A percentile compares a stretch with the other conserved stretches of the same genome.
These are phyloP conservation scores for Ia io DNA, from an alignment of 2,113 vertebrate species.

Conservation along the genomic window DNA sequence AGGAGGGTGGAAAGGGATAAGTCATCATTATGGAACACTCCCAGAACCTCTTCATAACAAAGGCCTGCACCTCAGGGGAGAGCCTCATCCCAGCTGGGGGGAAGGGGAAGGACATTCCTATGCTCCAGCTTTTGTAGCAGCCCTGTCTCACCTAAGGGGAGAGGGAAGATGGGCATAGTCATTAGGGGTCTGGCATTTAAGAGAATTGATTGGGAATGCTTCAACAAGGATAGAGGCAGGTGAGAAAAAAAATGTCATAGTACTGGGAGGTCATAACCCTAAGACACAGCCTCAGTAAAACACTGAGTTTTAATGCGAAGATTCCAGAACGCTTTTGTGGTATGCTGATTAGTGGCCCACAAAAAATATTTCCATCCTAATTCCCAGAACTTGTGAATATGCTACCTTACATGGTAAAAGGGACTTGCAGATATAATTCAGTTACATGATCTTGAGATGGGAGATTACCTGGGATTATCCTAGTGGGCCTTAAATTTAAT, in stretches of 20 bases:
- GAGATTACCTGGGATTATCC: neutral
- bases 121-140: neutral
- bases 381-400: neutral
- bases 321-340: neutral
- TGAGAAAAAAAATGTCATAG: neutral
- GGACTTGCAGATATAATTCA: neutral
- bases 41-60: neutral
- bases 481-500: slow-evolving; percentile 4
- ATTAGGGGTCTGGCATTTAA: neutral
- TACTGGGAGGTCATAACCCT: neutral
- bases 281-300: slow-evolving; percentile 2
- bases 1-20: neutral
- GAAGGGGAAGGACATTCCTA: neutral
- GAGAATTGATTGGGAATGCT: neutral
- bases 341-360: neutral
- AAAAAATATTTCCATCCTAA: neutral
- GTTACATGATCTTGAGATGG: neutral
- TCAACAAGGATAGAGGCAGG: neutral
- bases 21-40: neutral
- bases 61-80: accelerated
- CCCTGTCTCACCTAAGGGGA: neutral
- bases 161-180: neutral
- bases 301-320: neutral
- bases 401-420: neutral
- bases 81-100: accelerated